These are phyloP conservation scores for Diaprepes abbreviatus DNA, from an alignment of 2,888 invertebrate species.

Conservation along the genomic window DNA sequence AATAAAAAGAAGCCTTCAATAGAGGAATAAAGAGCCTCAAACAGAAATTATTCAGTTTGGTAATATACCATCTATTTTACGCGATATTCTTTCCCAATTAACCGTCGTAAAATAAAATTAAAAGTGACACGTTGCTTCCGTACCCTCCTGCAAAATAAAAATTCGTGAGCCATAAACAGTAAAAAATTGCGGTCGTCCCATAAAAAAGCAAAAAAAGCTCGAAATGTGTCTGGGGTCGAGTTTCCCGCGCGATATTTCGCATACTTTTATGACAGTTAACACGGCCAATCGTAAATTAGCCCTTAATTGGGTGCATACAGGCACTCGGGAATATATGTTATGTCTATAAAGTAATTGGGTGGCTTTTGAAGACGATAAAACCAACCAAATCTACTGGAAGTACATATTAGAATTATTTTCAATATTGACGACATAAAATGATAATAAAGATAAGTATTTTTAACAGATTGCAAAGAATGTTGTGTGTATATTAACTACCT, in stretches of 20 bases:
- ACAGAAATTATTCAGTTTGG: too few relatives aligned
- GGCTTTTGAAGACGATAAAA: background rate
- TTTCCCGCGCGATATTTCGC: constrained; percentile 22
- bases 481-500: too few relatives aligned
- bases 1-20: too few relatives aligned
- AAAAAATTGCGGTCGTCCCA: constrained; percentile 28
- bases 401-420: too few relatives aligned
- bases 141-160: constrained; percentile 18
- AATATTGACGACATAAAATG: too few relatives aligned
- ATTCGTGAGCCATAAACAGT: constrained; percentile 20
- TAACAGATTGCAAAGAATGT: too few relatives aligned
- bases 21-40: too few relatives aligned
- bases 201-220: constrained; percentile 22
- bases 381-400: too few relatives aligned
- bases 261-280: constrained; percentile 19
- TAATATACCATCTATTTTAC: too few relatives aligned
- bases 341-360: constrained; percentile 9
- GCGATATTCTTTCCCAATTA: constrained; percentile 7
- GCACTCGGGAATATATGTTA: background rate
- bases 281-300: constrained; percentile 26
- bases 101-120: background rate
- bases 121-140: constrained; percentile 21
- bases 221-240: constrained; percentile 34
- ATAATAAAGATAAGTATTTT: too few relatives aligned
- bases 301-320: constrained; percentile 30